Percentiles rank a stretch among this genome's conserved stretches.
phyloP scores from a whole-genome alignment of 2,797 vertebrate species.

The Centropyge bicolor region DNA sequence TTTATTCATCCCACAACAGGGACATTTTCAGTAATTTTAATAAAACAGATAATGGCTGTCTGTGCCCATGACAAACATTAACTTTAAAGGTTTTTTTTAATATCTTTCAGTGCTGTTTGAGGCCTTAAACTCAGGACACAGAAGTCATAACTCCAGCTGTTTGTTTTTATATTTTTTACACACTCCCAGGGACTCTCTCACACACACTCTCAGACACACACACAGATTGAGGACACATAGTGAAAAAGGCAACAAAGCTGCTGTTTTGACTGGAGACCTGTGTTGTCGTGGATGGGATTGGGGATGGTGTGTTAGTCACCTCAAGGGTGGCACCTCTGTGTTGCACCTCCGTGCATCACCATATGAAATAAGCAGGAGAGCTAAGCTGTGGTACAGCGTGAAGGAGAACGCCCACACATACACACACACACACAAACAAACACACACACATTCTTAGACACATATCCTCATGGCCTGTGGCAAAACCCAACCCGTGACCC shows the following conservation, averaged over 20 bases:
- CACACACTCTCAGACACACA: background rate
- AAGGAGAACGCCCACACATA: constrained; percentile 57
- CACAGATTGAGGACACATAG: constrained; percentile 6
- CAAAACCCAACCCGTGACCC: constrained; percentile 60
- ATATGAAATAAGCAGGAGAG: constrained; percentile 64
- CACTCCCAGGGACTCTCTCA: background rate
- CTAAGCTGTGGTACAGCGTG: constrained; percentile 67
- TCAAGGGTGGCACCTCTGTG: constrained; percentile 73
- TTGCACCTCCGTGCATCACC: constrained; percentile 68
- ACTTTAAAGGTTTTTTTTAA: constrained; percentile 7
- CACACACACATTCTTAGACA: constrained; percentile 11
- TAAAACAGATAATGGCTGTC: background rate
- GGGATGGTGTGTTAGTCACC: constrained; percentile 73
- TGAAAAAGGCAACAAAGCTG: constrained; percentile 37
- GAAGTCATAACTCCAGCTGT: constrained; percentile 8
- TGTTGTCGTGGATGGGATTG: constrained; percentile 70
- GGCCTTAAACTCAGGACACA: constrained; percentile 7
- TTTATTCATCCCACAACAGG: too few relatives aligned
- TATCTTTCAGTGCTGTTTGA: constrained; percentile 2
- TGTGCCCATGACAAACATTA: background rate
- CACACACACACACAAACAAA: constrained; percentile 2
- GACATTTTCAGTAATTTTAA: too few relatives aligned
- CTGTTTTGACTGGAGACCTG: constrained; percentile 40
- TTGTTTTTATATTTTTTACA: constrained; percentile 12
- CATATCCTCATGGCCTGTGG: constrained; percentile 60